phyloP scores from a whole-genome alignment of 2,888 invertebrate species.

The Limnephilus marmoratus region DNA sequence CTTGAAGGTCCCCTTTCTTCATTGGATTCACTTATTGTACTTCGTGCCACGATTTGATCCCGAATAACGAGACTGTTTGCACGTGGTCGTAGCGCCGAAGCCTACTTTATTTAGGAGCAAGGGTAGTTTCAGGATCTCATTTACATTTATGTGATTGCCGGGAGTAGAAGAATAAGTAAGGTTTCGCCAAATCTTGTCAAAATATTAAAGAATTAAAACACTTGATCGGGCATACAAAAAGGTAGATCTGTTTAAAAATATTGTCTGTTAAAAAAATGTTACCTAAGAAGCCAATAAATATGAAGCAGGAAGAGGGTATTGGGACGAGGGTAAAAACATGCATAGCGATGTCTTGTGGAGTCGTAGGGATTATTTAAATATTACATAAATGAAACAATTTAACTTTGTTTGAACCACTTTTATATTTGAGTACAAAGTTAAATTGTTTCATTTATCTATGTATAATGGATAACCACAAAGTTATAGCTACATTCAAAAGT shows the following conservation, averaged over 20 bases:
- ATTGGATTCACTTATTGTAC: constrained; percentile 28
- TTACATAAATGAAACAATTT: too few species aligned
- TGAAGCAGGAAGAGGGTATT: neutral
- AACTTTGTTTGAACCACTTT: too few species aligned
- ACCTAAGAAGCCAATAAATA: neutral
- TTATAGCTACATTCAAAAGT: too few species aligned
- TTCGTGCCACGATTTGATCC: neutral
- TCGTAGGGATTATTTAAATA: neutral
- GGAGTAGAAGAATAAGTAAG: neutral
- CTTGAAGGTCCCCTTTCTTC: neutral
- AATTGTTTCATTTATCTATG: too few species aligned
- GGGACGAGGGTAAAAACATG: neutral
- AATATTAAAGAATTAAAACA: neutral
- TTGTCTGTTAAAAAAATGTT: neutral
- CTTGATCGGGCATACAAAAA: neutral
- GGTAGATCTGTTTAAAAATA: neutral
- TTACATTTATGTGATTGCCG: neutral
- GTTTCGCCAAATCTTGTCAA: neutral
- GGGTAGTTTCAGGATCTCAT: neutral
- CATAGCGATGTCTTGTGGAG: neutral
- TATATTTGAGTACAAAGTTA: too few species aligned
- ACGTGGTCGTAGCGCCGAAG: neutral
- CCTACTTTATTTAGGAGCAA: constrained; percentile 3
- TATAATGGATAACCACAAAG: too few species aligned
- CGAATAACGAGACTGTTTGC: constrained; percentile 9